Percentiles rank a stretch among this genome's conserved stretches.
These are phyloP conservation scores for Drosophila affinis DNA, from an alignment of 2,888 invertebrate genomes.

Conservation along the genomic window DNA sequence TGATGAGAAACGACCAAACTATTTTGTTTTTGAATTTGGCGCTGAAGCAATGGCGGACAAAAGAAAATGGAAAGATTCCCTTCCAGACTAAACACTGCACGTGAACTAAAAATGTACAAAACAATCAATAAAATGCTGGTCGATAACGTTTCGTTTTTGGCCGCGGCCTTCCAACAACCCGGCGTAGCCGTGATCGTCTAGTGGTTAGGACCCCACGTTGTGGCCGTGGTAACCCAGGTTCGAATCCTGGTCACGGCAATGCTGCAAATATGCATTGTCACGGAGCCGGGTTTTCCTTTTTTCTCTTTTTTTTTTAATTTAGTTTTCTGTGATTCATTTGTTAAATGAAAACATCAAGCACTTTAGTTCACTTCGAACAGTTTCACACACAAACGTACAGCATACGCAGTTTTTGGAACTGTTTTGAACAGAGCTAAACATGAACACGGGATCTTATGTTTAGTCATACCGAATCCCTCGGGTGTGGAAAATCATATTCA, in stretches of 20 bases:
- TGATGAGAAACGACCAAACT: no score
- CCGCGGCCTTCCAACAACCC: conserved; percentile 28
- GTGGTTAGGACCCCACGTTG: conserved; percentile 74
- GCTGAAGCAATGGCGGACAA: no score
- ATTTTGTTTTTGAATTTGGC: no score
- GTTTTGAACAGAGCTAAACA: background rate
- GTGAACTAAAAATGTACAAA: background rate
- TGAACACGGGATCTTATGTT: no score
- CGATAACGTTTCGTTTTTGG: conserved; percentile 42
- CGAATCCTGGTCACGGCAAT: conserved; percentile 75
- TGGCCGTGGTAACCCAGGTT: conserved; percentile 74
- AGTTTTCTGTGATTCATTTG: background rate
- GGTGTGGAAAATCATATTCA: no score
- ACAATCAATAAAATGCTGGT: background rate
- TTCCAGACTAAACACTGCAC: background rate
- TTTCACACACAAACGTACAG: background rate
- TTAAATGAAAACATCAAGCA: no score
- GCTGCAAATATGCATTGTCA: conserved; percentile 63
- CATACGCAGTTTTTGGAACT: background rate
- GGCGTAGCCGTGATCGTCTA: conserved; percentile 71
- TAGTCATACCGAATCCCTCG: no score
- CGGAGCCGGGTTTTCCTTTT: conserved; percentile 54
- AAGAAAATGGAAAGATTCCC: no score
- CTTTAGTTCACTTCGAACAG: background rate
- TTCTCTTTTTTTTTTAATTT: conserved; percentile 30